Base-by-base conservation (phyloP, 2,888 invertebrate species). In the Aleiodes leptofemur region DNA sequence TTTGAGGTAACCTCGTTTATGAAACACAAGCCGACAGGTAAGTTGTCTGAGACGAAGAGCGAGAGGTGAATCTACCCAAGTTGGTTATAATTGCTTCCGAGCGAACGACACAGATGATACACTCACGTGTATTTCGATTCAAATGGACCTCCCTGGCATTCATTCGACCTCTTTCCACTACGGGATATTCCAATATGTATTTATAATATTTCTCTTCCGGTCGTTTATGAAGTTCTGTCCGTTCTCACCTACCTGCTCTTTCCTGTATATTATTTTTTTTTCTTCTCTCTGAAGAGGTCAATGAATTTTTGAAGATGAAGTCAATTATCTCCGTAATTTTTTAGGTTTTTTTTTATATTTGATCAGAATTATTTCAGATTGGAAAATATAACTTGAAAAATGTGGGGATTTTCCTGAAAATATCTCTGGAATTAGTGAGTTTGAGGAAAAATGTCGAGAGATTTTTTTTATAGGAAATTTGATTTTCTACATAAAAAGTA, bases 1-100 rank as follows among this genome's bases (percentile, higher is more conserved):
- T 51, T 71, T 72, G 78, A 77, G 72, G 82, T 84, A 85, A 81
- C 83, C 87, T 88, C 88, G 86, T 88, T 88, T 87, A 86, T 87
- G 86, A 87, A 88, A 87, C 88, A 87, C 88, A 85, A 86, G 88
- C 83, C 87, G 88, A 83, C 86, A 86, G 86, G 84, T 86, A 88
- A 81, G 75, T 75, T 43, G 72, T 50, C 79, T 78, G 78, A 83
- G 84, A 87, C 86, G 86, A 86, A 86, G 86, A 86, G 79, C 83
- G 72, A 68, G 76, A 43, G 43, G 11, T 9, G 82, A 77, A 80
- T 72, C 79, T 78, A 76, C 79, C 76, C 76, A 81, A 82, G 82
- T 82, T 78, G 83, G 82, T 86, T 88, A 87, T 87, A 88, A 88
- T 88, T 87, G 86, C 87, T 88, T 87, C 85, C 85, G 86, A 87